Evolutionary conservation across 2,797 vertebrate species (phyloP).

Genomic region (Eulemur mongoz): DNA sequence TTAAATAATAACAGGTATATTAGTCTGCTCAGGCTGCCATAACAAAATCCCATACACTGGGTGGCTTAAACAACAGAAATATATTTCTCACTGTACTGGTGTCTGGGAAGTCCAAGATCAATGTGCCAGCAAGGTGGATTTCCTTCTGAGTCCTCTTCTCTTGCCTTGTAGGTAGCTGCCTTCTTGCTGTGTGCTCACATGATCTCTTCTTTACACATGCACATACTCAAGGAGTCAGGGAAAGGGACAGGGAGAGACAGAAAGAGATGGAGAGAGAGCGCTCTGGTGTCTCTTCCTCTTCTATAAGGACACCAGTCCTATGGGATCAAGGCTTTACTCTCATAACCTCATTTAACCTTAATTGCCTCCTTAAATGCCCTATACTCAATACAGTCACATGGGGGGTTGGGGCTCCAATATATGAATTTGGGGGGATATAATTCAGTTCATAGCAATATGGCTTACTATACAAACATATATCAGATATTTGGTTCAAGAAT

Average conservation of each 20-base stretch:
- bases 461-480: background rate
- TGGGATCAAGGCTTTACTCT: background rate
- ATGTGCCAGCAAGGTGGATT: background rate
- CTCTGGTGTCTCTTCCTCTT: background rate
- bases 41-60: background rate
- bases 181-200: background rate
- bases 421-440: background rate
- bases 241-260: background rate
- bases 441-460: background rate
- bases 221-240: background rate
- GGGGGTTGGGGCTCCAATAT: background rate
- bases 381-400: background rate
- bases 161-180: background rate
- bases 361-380: background rate
- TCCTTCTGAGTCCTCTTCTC: background rate
- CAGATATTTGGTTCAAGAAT: background rate
- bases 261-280: background rate
- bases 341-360: background rate
- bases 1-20: background rate
- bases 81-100: background rate
- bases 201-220: background rate
- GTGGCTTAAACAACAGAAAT: background rate
- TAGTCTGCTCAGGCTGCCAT: background rate
- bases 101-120: background rate
- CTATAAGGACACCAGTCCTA: background rate